Evolutionary conservation across 2,113 vertebrate genomes (phyloP).

Genomic region (Pelecanus crispus): DNA sequence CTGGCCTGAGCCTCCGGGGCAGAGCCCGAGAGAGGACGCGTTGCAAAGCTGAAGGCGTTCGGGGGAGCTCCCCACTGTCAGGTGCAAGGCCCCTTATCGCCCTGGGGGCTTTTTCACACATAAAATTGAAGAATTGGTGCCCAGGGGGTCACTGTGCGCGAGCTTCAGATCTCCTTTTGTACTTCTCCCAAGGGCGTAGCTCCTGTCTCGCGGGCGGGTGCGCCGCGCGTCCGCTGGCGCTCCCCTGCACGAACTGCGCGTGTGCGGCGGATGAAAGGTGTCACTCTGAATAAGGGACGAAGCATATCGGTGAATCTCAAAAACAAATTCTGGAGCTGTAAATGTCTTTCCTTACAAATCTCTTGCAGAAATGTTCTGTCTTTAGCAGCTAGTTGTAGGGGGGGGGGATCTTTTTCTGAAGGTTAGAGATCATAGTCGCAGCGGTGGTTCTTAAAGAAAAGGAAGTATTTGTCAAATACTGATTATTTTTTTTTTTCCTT

Average conservation of each 20-base stretch:
- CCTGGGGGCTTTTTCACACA: background rate
- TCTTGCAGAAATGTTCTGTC: background rate
- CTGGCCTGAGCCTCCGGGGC: background rate
- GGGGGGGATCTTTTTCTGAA: background rate
- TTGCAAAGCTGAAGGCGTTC: too few species aligned
- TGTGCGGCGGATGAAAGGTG: background rate
- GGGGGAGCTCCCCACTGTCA: background rate
- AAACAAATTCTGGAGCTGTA: background rate
- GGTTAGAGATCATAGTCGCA: background rate
- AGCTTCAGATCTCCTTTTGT: background rate
- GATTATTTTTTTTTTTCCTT: background rate
- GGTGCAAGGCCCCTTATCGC: background rate
- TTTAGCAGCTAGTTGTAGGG: background rate
- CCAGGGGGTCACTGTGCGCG: background rate
- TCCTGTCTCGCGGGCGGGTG: background rate
- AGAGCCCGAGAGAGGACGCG: background rate
- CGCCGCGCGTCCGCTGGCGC: background rate
- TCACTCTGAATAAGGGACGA: background rate
- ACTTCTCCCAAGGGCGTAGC: background rate
- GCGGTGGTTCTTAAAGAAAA: background rate
- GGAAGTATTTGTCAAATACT: background rate
- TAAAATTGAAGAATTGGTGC: too few species aligned
- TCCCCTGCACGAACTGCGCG: fast-evolving
- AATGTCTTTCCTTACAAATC: background rate
- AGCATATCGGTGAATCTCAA: background rate